Conservation (phyloP, 2,113 vertebrate genomes). For the Megaceryle torquata region DNA sequence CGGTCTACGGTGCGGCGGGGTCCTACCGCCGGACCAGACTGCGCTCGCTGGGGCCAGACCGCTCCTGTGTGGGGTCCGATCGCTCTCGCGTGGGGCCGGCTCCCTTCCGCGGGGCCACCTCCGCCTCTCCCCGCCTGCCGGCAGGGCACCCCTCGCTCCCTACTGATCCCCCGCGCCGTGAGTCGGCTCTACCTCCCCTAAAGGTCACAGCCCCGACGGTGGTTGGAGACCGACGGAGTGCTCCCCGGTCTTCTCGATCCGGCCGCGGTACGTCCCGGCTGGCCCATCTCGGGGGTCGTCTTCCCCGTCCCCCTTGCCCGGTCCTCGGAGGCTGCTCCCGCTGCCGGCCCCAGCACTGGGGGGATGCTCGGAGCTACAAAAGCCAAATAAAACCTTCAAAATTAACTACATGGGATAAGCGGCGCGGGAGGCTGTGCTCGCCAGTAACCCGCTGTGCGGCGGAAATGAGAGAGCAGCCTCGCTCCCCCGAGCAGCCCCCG, state of each 20-base stretch:
- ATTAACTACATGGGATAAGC: neutral
- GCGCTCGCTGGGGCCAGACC: neutral
- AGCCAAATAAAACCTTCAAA: neutral
- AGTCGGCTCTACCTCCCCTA: neutral
- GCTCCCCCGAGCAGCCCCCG: fast-evolving
- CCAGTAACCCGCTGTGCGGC: fast-evolving
- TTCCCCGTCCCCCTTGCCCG: fast-evolving
- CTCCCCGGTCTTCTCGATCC: neutral
- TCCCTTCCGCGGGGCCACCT: neutral
- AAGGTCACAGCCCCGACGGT: too few species aligned
- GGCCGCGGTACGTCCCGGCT: fast-evolving
- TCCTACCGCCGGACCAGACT: neutral
- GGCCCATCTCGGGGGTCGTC: fast-evolving
- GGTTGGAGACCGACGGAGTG: too few species aligned
- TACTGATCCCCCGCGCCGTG: fast-evolving
- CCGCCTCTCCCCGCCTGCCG: fast-evolving
- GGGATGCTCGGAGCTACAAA: neutral
- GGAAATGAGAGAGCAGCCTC: neutral
- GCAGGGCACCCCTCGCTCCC: neutral
- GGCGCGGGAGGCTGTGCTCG: fast-evolving
- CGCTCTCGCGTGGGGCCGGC: neutral
- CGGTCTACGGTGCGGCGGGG: neutral
- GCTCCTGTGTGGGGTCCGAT: neutral
- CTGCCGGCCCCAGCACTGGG: too few species aligned
- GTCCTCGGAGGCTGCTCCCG: neutral